Conservation (phyloP, 1,140 invertebrate species). For the Oedothorax gibbosus region DNA sequence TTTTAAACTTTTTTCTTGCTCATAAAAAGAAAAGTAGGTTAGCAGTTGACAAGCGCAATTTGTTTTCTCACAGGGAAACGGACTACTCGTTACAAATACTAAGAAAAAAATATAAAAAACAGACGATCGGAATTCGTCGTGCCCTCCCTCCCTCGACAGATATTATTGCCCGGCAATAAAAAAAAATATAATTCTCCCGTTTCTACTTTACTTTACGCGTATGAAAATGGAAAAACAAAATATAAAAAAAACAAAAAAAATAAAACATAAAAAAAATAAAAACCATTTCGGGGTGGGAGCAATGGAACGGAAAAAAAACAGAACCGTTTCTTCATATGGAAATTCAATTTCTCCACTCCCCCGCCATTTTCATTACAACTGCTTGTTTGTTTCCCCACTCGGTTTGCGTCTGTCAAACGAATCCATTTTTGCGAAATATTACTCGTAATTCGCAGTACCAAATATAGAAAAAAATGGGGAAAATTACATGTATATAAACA, state of each 20-base stretch:
- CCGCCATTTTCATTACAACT: conserved; percentile 13
- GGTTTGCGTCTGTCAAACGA: conserved; percentile 16
- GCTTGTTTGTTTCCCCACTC: conserved; percentile 4
- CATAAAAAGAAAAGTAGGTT: conserved; percentile 21
- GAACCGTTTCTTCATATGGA: conserved; percentile 34
- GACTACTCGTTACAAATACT: conserved; percentile 45
- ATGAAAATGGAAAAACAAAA: conserved; percentile 4
- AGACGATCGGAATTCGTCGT: conserved; percentile 17
- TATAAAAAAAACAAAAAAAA: conserved; percentile 5
- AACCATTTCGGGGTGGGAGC: not conserved
- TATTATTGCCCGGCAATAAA: conserved; percentile 49
- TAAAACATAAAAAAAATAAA: conserved; percentile 10
- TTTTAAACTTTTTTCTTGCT: conserved; percentile 6
- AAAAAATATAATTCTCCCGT: conserved; percentile 16
- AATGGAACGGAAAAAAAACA: conserved; percentile 19
- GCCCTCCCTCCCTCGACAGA: conserved; percentile 30
- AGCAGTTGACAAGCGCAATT: conserved; percentile 45
- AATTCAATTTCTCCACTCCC: conserved; percentile 28
- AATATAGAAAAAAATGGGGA: conserved; percentile 4
- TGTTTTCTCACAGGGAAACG: conserved; percentile 39
- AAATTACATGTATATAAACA: conserved; percentile 34
- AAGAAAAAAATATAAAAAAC: not conserved
- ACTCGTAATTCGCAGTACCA: conserved; percentile 38
- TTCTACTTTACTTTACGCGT: conserved; percentile 9
- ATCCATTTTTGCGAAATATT: conserved; percentile 50